phyloP scores from a whole-genome alignment of 2,797 vertebrate genomes.

The Hydrophis major region DNA sequence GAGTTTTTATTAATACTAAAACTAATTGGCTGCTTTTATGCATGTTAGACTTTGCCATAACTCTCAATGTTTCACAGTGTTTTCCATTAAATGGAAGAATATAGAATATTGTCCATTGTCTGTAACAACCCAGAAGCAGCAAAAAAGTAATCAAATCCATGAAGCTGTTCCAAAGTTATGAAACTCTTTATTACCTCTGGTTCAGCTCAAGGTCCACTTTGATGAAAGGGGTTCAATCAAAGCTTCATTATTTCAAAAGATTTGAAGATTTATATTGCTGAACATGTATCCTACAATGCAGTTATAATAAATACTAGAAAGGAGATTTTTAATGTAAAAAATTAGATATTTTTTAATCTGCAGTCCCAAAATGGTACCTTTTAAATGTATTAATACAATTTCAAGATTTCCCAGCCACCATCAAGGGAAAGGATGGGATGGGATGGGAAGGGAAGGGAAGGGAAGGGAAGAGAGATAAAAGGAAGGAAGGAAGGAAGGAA shows the following conservation, averaged over 20 bases:
- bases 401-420: neutral
- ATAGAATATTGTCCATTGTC: neutral
- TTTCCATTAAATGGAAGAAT: neutral
- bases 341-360: neutral
- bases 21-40: neutral
- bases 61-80: neutral
- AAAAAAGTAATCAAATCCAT: neutral
- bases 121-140: neutral
- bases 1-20: neutral
- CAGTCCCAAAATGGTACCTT: neutral
- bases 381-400: neutral
- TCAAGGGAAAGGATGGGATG: neutral
- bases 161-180: neutral
- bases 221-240: neutral
- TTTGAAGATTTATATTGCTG: neutral
- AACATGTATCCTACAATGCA: neutral
- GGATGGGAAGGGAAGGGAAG: no score
- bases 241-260: neutral
- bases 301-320: neutral
- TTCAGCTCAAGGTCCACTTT: neutral
- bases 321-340: neutral
- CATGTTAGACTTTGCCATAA: neutral
- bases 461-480: neutral
- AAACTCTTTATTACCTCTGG: neutral
- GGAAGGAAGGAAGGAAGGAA: accelerated